A percentile compares a stretch with the other conserved stretches of the same genome.
These are phyloP conservation scores for Nephrocerus scutellatus DNA, from an alignment of 2,888 invertebrate species.

Conservation along the genomic window DNA sequence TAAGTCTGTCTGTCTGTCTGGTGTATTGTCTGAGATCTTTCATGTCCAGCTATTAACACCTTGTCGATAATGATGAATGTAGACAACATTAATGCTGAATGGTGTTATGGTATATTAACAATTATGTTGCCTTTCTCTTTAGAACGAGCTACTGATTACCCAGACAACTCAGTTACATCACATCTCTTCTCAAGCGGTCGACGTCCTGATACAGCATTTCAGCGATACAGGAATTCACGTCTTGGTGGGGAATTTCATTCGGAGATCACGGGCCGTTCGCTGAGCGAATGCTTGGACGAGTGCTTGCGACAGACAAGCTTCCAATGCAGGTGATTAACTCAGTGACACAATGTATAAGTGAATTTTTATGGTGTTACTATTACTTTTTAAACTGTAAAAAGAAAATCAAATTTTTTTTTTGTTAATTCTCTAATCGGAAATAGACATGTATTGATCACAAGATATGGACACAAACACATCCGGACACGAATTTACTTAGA, in stretches of 20 bases:
- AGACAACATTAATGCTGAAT: slow-evolving; percentile 2
- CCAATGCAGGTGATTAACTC: slow-evolving; percentile 55
- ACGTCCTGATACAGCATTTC: slow-evolving; percentile 80
- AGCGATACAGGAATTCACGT: slow-evolving; percentile 73
- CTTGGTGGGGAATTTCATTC: slow-evolving; percentile 84
- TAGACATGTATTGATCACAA: too few species aligned
- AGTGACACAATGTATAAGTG: too few species aligned
- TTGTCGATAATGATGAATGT: slow-evolving; percentile 15
- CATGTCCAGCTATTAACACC: slow-evolving; percentile 18
- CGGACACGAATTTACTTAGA: too few species aligned
- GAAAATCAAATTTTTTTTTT: too few species aligned
- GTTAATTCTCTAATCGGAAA: too few species aligned
- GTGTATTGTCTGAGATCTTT: slow-evolving; percentile 29
- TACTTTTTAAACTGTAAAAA: too few species aligned
- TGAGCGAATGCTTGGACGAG: slow-evolving; percentile 86
- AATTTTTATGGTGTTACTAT: too few species aligned
- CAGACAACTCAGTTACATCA: slow-evolving; percentile 78
- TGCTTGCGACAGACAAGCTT: slow-evolving; percentile 83
- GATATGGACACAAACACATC: too few species aligned
- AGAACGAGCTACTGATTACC: slow-evolving; percentile 84
- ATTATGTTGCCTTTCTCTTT: slow-evolving; percentile 29
- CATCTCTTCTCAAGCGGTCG: slow-evolving; percentile 76
- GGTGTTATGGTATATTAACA: not conserved
- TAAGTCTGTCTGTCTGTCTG: slow-evolving; percentile 52
- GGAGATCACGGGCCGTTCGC: slow-evolving; percentile 77